Percentiles rank a stretch among this genome's conserved stretches.
Conservation (phyloP, 2,797 vertebrate genomes). For the Acipenser oxyrinchus region DNA sequence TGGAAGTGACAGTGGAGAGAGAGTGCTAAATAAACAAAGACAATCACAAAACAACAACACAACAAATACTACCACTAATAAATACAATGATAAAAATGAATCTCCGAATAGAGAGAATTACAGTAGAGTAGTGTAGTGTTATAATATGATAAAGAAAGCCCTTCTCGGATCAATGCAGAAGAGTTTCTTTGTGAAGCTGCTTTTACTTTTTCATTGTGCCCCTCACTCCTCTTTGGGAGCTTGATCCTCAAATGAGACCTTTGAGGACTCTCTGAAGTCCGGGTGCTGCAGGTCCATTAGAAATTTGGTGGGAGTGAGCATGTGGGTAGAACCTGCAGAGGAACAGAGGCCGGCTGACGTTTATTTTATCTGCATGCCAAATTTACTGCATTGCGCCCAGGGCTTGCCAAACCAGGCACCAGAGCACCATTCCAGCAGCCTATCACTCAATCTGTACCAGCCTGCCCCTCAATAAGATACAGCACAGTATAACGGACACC, state of each 20-base stretch:
- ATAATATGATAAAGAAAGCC: conserved; percentile 81
- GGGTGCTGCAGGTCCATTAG: conserved; percentile 99
- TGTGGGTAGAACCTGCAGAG: conserved; percentile 98
- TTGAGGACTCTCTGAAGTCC: conserved; percentile 99
- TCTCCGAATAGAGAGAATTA: conserved; percentile 25
- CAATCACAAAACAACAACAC: conserved; percentile 40
- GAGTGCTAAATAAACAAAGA: conserved; percentile 28
- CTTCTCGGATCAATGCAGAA: conserved; percentile 74
- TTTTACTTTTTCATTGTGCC: conserved; percentile 92
- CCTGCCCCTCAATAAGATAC: conserved; percentile 3
- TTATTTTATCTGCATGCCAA: conserved; percentile 42
- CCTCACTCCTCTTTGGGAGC: conserved; percentile 96
- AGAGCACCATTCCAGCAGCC: conserved; percentile 39
- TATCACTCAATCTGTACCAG: conserved; percentile 25
- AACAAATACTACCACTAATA: no score
- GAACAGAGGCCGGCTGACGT: conserved; percentile 90
- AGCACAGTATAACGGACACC: no score
- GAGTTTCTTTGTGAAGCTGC: conserved; percentile 92
- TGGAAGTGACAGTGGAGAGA: conserved; percentile 11
- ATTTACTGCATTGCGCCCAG: not conserved
- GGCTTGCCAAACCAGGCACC: conserved; percentile 23
- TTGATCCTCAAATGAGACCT: conserved; percentile 99
- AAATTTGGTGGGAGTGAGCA: conserved; percentile 99
- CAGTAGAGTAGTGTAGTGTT: conserved; percentile 60
- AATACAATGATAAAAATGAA: conserved; percentile 27